Percentiles rank a stretch among this genome's conserved stretches.
phyloP scores from a whole-genome alignment of 2,113 vertebrate species.

The Chascanopsetta lugubris region DNA sequence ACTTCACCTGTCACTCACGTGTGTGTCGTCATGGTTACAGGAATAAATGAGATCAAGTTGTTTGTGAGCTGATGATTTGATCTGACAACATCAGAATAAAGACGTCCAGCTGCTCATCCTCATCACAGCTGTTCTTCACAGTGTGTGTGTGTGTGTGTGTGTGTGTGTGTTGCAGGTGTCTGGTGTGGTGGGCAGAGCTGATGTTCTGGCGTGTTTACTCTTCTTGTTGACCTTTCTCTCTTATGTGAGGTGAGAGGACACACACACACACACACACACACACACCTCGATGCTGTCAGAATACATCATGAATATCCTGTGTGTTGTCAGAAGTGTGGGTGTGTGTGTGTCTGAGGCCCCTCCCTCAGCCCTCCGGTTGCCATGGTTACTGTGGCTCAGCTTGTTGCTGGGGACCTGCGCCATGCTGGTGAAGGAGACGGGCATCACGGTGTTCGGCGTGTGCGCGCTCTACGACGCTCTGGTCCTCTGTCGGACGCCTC shows the following conservation, averaged over 20 bases:
- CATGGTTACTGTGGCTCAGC: slow-evolving; percentile 84
- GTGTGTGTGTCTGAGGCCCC: slow-evolving; percentile 72
- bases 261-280: too few species aligned
- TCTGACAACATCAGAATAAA: too few species aligned
- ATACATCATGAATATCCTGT: too few species aligned
- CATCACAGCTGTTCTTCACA: too few species aligned
- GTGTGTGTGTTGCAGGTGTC: slow-evolving; percentile 86
- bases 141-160: slow-evolving; percentile 23
- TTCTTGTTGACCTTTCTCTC: slow-evolving; percentile 95
- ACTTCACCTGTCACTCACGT: too few species aligned
- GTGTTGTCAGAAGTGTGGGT: slow-evolving; percentile 86
- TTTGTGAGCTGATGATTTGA: too few species aligned
- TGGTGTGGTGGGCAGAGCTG: slow-evolving; percentile 96
- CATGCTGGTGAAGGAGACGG: slow-evolving; percentile 98
- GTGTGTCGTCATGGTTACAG: too few species aligned
- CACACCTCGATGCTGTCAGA: too few species aligned
- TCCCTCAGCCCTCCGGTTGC: slow-evolving; percentile 84
- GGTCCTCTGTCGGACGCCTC: slow-evolving; percentile 84
- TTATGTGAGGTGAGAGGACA: slow-evolving; percentile 89
- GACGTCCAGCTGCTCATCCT: too few species aligned
- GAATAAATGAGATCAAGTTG: too few species aligned
- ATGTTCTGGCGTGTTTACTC: slow-evolving; percentile 91
- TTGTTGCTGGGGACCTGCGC: slow-evolving; percentile 92
- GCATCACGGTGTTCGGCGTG: slow-evolving; percentile 94
- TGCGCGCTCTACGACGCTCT: slow-evolving; percentile 93